Base-by-base conservation (phyloP, 1,140 invertebrate species). In the Drosophila tsacasi region DNA sequence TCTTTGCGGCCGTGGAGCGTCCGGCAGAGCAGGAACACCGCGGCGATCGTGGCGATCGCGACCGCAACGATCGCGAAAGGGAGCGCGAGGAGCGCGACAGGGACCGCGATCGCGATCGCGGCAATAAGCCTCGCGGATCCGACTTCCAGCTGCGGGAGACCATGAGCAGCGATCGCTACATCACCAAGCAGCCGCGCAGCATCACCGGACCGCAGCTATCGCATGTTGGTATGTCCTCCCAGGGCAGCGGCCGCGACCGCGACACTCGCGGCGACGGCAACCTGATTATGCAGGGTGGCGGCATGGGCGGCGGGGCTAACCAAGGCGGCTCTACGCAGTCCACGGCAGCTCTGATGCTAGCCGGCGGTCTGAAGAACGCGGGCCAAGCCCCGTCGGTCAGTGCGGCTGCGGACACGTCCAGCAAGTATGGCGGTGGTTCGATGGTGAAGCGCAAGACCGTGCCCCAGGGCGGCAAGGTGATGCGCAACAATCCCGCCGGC, bases 1-100 rank as follows among this genome's bases (percentile, higher is more conserved):
- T 95, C 79, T 98, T 96, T 93, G 96, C 96, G 21, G 95, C 96
- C 21, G 96, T 97, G 23, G 94, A 95, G 71, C 93, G 96, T 30
- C 92, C 92, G 40, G 30, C 32, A 5, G 60, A 75, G 9, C 76
- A 91, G 35, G 71, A 89, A 7, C 72, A 79, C 17, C 63, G 68
- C 49, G 61, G 63, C 2, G 81, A 92, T 19, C 46, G 76, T 13
- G 84, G 85, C 15, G 85, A 92, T 12, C 64, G 84, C 10, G 84
- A 92, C 13, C 71, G 83, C 25, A 73, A 76, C 27, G 90, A 92
- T 10, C 83, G 83, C 12, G 90, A 92, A 30, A 80, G 82, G 42
- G 87, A 91, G 23, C 81, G 86, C 23, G 81, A 83, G 23, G 90
- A 92, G 1, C 79, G 90, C 10, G 84, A 91, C 47, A 69, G 89